phyloP scores from a whole-genome alignment of 2,113 vertebrate genomes.

The Varanus komodoensis region DNA sequence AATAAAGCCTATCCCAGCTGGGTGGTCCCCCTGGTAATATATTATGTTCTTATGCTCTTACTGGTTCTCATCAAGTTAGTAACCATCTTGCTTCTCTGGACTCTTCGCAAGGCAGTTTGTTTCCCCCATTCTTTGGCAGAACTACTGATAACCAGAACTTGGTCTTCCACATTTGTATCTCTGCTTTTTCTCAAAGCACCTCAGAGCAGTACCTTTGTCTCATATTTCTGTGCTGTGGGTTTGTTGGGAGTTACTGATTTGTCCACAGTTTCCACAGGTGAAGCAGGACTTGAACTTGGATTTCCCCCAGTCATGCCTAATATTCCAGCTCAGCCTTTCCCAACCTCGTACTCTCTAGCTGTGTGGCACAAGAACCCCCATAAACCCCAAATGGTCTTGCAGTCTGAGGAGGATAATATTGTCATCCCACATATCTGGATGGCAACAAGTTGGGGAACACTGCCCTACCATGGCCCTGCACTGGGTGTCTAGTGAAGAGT shows the following conservation, averaged over 20 bases:
- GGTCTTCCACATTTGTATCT: not conserved
- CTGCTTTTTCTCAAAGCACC: not conserved
- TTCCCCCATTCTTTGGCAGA: slow-evolving; percentile 18
- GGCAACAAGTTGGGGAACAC: not conserved
- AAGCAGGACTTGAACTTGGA: not conserved
- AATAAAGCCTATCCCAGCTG: not conserved
- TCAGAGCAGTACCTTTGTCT: not conserved
- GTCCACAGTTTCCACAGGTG: not conserved
- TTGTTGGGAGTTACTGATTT: not conserved
- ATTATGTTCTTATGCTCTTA: too few species aligned
- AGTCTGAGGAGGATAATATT: too few species aligned
- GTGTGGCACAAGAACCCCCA: not conserved
- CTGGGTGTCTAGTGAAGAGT: too few species aligned
- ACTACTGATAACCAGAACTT: slow-evolving; percentile 14
- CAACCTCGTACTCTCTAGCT: not conserved
- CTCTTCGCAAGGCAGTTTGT: slow-evolving; percentile 7
- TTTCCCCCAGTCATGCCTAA: not conserved
- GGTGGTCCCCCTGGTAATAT: not conserved
- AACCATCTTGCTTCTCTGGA: not conserved
- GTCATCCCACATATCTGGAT: too few species aligned
- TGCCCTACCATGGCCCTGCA: not conserved
- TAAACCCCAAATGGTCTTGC: too few species aligned
- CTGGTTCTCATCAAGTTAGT: not conserved
- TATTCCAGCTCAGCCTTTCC: not conserved
- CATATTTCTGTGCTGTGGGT: not conserved